phyloP scores from a whole-genome alignment of 2,888 invertebrate species.

The Prosapia bicincta region DNA sequence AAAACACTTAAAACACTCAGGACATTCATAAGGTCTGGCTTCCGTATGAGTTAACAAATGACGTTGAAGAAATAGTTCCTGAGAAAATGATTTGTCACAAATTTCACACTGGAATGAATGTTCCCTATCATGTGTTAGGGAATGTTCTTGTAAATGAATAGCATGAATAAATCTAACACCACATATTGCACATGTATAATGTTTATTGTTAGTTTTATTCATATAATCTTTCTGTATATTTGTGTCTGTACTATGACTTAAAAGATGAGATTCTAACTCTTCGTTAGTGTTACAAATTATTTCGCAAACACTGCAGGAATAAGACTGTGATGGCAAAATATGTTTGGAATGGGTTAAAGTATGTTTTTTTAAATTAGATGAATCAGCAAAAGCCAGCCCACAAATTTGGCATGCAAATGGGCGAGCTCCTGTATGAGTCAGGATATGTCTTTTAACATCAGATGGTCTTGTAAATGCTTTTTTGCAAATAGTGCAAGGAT shows the following conservation, averaged over 20 bases:
- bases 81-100: slow-evolving; percentile 39
- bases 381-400: slow-evolving; percentile 56
- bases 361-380: slow-evolving; percentile 67
- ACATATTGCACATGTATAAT: slow-evolving; percentile 27
- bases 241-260: not conserved
- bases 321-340: not conserved
- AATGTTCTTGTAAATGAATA: slow-evolving; percentile 36
- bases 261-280: slow-evolving; percentile 31
- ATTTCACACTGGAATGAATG: slow-evolving; percentile 37
- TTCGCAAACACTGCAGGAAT: slow-evolving; percentile 24
- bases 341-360: slow-evolving; percentile 52
- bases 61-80: slow-evolving; percentile 35
- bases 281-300: slow-evolving; percentile 15
- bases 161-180: slow-evolving; percentile 32
- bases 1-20: slow-evolving; percentile 37
- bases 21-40: slow-evolving; percentile 36
- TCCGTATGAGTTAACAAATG: slow-evolving; percentile 38
- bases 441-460: slow-evolving; percentile 50
- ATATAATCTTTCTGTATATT: slow-evolving; percentile 10
- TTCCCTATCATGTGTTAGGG: slow-evolving; percentile 32
- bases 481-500: slow-evolving; percentile 36
- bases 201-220: slow-evolving; percentile 10
- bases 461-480: slow-evolving; percentile 39
- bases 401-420: slow-evolving; percentile 61
- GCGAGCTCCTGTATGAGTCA: slow-evolving; percentile 60